Evolutionary conservation across 1,140 invertebrate genomes (phyloP).

Genomic region (Thaumetopoea pityocampa): DNA sequence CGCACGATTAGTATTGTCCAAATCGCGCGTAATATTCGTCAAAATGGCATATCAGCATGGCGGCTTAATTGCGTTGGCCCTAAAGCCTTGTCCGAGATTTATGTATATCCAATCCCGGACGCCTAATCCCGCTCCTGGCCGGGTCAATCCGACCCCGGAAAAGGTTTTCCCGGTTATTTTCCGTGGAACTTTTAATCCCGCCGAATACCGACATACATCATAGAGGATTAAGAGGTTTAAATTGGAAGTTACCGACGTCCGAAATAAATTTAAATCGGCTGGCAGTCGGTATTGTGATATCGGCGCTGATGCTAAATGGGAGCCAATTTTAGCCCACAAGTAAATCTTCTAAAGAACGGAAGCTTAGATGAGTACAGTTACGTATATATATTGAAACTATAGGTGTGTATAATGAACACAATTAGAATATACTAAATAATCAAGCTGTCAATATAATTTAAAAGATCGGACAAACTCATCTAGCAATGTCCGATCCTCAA

Average conservation of each 20-base stretch:
- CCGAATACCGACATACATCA: conserved; percentile 76
- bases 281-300: conserved; percentile 73
- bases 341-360: conserved; percentile 53
- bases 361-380: conserved; percentile 38
- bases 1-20: conserved; percentile 51
- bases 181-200: conserved; percentile 74
- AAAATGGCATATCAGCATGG: conserved; percentile 65
- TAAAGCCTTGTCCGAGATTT: conserved; percentile 69
- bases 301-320: conserved; percentile 65
- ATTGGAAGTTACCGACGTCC: conserved; percentile 75
- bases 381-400: conserved; percentile 13
- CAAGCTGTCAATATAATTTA: too few relatives aligned
- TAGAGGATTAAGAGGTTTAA: conserved; percentile 76
- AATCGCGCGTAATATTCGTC: conserved; percentile 39
- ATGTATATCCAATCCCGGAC: conserved; percentile 73
- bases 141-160: conserved; percentile 72
- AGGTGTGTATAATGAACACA: conserved; percentile 10
- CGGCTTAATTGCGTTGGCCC: conserved; percentile 67
- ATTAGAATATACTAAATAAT: too few relatives aligned
- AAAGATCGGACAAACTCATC: too few relatives aligned
- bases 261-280: conserved; percentile 75
- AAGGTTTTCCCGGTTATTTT: conserved; percentile 76
- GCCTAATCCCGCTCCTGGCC: conserved; percentile 67
- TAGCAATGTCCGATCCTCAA: too few relatives aligned
- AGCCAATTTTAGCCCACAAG: conserved; percentile 62